These are phyloP conservation scores for Lepidothrix coronata DNA, from an alignment of 2,113 vertebrate species.

Conservation along the genomic window DNA sequence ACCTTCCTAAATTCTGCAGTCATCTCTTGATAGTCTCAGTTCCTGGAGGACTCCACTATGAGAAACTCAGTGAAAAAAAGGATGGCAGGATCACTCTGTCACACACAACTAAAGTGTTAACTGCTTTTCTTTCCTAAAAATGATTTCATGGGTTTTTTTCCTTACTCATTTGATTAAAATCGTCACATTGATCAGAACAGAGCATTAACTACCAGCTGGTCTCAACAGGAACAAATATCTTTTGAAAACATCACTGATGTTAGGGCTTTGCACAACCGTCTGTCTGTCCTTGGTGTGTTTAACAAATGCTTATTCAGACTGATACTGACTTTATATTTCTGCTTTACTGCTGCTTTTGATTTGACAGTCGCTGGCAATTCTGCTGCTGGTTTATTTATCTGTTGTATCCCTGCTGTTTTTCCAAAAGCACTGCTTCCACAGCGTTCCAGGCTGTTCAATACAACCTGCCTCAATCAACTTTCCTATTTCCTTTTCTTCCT, in stretches of 20 bases:
- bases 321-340: background rate
- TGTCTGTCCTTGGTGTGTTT: conserved; percentile 3
- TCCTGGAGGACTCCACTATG: background rate
- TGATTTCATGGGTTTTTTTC: background rate
- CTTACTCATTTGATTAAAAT: background rate
- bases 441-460: background rate
- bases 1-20: background rate
- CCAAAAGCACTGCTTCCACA: conserved; percentile 11
- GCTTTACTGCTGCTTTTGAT: background rate
- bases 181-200: background rate
- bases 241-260: background rate
- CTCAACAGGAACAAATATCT: background rate
- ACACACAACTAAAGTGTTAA: background rate
- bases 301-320: conserved; percentile 8
- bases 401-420: conserved; percentile 20
- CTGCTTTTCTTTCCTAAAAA: background rate
- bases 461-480: conserved; percentile 41
- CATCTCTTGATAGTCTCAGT: background rate
- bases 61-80: background rate
- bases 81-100: background rate
- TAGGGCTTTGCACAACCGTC: background rate
- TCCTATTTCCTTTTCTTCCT: conserved; percentile 38
- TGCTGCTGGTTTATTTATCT: conserved; percentile 35
- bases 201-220: background rate
- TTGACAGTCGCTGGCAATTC: conserved; percentile 44